Conservation (phyloP, 23 tunicate genomes). For the Halocynthia aurantium region DNA sequence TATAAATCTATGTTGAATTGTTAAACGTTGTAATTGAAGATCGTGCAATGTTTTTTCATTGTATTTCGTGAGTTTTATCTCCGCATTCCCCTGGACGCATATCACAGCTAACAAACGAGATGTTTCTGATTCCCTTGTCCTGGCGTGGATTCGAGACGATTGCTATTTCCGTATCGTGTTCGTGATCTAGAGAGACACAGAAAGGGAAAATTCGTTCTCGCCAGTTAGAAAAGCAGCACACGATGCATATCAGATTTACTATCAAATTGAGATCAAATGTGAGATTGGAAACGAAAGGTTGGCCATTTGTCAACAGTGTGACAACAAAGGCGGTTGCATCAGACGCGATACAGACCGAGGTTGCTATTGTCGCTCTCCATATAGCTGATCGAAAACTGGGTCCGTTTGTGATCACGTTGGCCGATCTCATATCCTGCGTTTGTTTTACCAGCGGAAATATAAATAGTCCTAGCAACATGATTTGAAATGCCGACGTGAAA, state of each 20-base stretch:
- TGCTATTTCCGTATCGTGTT: too few species aligned
- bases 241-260: neutral
- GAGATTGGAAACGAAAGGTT: neutral
- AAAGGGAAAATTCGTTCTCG: neutral
- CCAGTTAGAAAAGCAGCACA: constrained; percentile 1
- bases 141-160: neutral
- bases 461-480: neutral
- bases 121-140: too few species aligned
- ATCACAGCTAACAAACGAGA: too few species aligned
- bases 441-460: neutral
- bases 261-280: neutral
- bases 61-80: too few species aligned
- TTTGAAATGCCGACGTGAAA: neutral
- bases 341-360: neutral
- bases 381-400: neutral
- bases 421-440: neutral
- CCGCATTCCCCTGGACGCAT: too few species aligned
- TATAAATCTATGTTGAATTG: too few species aligned
- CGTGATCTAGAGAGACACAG: neutral
- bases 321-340: neutral
- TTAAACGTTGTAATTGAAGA: too few species aligned
- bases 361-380: neutral
- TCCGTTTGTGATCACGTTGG: neutral
- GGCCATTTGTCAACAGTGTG: neutral
- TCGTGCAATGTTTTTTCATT: too few species aligned